These are phyloP conservation scores for Drosophila nikananu DNA, from an alignment of 1,140 invertebrate genomes.

Conservation along the genomic window DNA sequence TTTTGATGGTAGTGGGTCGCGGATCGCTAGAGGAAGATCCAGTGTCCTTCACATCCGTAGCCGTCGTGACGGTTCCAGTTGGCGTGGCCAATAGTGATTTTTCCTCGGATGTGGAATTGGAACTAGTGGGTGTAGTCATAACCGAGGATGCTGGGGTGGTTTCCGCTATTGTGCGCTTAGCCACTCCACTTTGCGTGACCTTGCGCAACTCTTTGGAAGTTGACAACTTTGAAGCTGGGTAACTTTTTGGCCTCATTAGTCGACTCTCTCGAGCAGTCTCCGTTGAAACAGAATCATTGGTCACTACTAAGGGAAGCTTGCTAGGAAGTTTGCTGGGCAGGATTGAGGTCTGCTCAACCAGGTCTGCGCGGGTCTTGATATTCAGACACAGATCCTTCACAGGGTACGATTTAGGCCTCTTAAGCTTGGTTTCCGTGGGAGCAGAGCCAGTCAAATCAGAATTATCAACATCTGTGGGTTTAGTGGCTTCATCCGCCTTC, in stretches of 20 bases:
- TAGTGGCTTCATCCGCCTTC: slow-evolving; percentile 56
- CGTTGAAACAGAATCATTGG: slow-evolving; percentile 4
- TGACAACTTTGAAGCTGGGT: slow-evolving; percentile 85
- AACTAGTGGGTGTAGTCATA: slow-evolving; percentile 25
- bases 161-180: slow-evolving; percentile 63
- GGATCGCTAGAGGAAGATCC: slow-evolving; percentile 53
- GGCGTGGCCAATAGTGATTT: slow-evolving; percentile 53
- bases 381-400: slow-evolving; percentile 69
- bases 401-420: slow-evolving; percentile 87
- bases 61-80: slow-evolving; percentile 25
- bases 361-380: slow-evolving; percentile 33
- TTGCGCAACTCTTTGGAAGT: slow-evolving; percentile 81
- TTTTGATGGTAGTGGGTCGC: slow-evolving; percentile 61
- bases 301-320: slow-evolving; percentile 22
- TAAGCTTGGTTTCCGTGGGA: slow-evolving; percentile 87
- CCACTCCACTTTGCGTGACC: slow-evolving; percentile 66
- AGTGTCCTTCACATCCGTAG: slow-evolving; percentile 48
- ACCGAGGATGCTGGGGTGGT: not conserved
- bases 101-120: slow-evolving; percentile 64
- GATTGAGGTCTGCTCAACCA: slow-evolving; percentile 18
- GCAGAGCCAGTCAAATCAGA: not conserved
- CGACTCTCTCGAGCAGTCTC: slow-evolving; percentile 58
- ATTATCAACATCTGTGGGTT: slow-evolving; percentile 12
- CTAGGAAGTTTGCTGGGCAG: slow-evolving; percentile 52
- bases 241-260: slow-evolving; percentile 86